These are phyloP conservation scores for Ylistrum balloti DNA, from an alignment of 1,140 invertebrate species.

Conservation along the genomic window DNA sequence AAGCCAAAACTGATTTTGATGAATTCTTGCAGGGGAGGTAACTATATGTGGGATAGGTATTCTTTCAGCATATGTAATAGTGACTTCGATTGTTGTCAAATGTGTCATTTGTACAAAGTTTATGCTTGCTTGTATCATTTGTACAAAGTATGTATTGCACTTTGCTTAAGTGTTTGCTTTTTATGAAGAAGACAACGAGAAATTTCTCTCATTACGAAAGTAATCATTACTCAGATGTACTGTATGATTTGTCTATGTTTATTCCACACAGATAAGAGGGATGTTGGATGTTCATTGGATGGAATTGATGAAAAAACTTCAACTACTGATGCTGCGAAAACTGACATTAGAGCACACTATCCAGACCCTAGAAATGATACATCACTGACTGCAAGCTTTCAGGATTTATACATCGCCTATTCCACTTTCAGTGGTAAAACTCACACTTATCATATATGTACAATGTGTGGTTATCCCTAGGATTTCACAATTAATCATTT, in stretches of 20 bases:
- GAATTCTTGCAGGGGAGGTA: constrained; percentile 58
- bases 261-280: neutral
- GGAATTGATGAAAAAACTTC: neutral
- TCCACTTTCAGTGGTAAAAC: constrained; percentile 49
- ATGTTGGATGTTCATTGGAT: neutral
- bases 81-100: too few species aligned
- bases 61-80: too few species aligned
- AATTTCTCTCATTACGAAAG: too few species aligned
- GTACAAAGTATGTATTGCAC: neutral
- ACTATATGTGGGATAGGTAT: neutral
- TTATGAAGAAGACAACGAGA: too few species aligned
- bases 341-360: neutral
- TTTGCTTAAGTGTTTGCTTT: too few species aligned
- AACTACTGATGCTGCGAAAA: neutral
- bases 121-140: neutral
- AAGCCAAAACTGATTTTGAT: constrained; percentile 57
- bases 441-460: too few species aligned
- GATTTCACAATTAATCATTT: too few species aligned
- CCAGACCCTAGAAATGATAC: neutral
- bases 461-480: too few species aligned
- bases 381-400: neutral
- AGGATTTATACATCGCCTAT: constrained; percentile 40
- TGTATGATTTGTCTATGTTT: too few species aligned
- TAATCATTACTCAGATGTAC: too few species aligned
- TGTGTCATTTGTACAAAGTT: neutral